Evolutionary conservation across 2,888 invertebrate species (phyloP), one percentile per base, ranked within the genome.

Genomic region (Polyommatus iphigenia): DNA sequence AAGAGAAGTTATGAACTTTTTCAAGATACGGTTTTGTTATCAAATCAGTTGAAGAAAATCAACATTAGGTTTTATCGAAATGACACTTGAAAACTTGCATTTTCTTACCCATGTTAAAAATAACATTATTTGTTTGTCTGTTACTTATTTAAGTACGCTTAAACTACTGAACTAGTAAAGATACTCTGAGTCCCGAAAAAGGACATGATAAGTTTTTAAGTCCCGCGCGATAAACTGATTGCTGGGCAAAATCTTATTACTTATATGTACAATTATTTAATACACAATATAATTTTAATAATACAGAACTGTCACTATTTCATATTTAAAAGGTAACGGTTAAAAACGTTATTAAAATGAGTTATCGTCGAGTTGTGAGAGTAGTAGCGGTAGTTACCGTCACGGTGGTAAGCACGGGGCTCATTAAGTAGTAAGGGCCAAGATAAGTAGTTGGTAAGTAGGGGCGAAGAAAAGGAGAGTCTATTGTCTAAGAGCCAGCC

Each of bases 401-500:
- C 82, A 81, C 82, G 82, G 81, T 80, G 76, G 77, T 72, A 80
- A 79, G 77, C 81, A 80, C 83, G 71, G 20, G 8, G 85, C 90
- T 90, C 89, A 89, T 90, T 77, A 24, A 13, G 24, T 24, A 20
- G n/a, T 59, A 59, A 20, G 59, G 59, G 20, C 18, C 54, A 50
- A 50, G 50, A 54, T 18, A 59, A 54, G 54, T 18, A 1, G 15
- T 18, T 54, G 54, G 18, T 18, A 54, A 54, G 54, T 15, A 54
- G 5, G 54, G 5, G 54, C 18, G 15, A 54, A 54, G 50, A 50
- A 15, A 50, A 0, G 50, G 7, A 41, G 6, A 41, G 36, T 32
- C n/a, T n/a, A 32, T 32, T 7, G 8, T 41, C 8, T 10, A 41
- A 41, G 10, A 41, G 41, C 8, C 8, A 41, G 41, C 36, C 8